phyloP scores from a whole-genome alignment of 2,888 invertebrate genomes.

The Gari tellinella region DNA sequence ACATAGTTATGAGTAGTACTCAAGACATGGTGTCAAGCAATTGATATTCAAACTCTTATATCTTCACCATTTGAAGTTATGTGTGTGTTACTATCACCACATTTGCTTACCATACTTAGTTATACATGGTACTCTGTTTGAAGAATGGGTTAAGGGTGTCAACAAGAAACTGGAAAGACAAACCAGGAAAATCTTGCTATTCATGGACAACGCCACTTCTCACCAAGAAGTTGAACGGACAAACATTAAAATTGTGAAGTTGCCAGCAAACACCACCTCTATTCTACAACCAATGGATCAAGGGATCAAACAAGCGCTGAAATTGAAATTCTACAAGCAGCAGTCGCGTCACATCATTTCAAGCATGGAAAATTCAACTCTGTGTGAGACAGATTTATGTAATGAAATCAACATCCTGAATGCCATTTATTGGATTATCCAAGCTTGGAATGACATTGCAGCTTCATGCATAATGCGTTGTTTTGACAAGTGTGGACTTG shows the following conservation, averaged over 20 bases:
- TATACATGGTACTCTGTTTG: constrained; percentile 6
- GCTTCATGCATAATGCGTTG: constrained; percentile 10
- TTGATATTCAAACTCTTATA: no score
- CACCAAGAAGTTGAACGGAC: background rate
- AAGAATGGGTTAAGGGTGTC: constrained; percentile 12
- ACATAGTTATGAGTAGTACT: no score
- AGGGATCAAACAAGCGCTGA: constrained; percentile 22
- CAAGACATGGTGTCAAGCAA: no score
- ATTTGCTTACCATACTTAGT: no score
- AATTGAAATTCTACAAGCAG: constrained; percentile 21
- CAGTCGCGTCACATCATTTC: constrained; percentile 10
- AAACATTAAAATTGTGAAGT: constrained; percentile 16
- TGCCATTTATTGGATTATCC: constrained; percentile 12
- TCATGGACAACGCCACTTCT: constrained; percentile 18
- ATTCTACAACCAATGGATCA: constrained; percentile 17
- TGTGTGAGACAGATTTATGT: constrained; percentile 3
- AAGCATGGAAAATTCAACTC: constrained; percentile 10
- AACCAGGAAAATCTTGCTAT: constrained; percentile 4
- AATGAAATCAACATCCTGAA: constrained; percentile 12
- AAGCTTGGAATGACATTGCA: constrained; percentile 16
- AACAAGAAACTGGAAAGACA: constrained; percentile 11
- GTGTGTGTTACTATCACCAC: no score
- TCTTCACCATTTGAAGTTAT: no score
- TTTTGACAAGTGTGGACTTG: constrained; percentile 19
- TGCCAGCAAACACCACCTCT: constrained; percentile 26